These are phyloP conservation scores for Mimachlamys varia DNA, from an alignment of 2,888 invertebrate species.

Conservation along the genomic window DNA sequence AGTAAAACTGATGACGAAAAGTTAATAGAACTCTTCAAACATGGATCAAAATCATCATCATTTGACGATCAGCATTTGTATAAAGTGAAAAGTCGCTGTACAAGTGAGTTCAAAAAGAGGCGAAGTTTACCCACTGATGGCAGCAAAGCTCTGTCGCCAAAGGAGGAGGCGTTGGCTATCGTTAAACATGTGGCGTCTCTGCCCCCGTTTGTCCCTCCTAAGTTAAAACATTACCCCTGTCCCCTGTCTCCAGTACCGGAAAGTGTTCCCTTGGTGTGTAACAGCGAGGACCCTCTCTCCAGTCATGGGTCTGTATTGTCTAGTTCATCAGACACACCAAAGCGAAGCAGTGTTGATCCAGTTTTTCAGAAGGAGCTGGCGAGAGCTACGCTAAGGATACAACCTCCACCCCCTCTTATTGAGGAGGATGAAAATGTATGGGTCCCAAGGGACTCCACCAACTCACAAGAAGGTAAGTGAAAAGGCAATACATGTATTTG, in stretches of 20 bases:
- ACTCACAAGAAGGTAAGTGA: constrained; percentile 1
- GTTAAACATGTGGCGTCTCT: constrained; percentile 68
- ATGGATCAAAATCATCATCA: constrained; percentile 44
- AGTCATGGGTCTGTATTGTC: neutral
- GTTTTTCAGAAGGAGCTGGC: constrained; percentile 63
- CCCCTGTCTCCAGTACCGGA: constrained; percentile 70
- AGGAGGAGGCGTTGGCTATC: constrained; percentile 68
- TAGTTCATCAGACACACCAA: neutral
- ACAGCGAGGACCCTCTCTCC: neutral
- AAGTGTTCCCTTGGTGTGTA: constrained; percentile 51
- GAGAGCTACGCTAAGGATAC: constrained; percentile 63
- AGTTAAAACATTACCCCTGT: constrained; percentile 68
- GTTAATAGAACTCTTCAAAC: constrained; percentile 67
- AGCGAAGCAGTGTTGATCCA: constrained; percentile 47
- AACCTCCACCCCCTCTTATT: constrained; percentile 55
- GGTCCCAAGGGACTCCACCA: constrained; percentile 60
- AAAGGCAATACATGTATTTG: constrained; percentile 36
- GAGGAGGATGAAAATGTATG: constrained; percentile 55
- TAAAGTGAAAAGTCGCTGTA: constrained; percentile 39
- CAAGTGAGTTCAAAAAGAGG: constrained; percentile 62
- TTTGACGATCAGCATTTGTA: constrained; percentile 54
- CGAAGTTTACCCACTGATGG: constrained; percentile 54
- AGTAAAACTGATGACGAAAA: constrained; percentile 78
- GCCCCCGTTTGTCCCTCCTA: constrained; percentile 75
- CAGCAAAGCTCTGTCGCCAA: constrained; percentile 58